These are phyloP conservation scores for Zosterops pallidus DNA, from an alignment of 2,113 vertebrate genomes.

Conservation along the genomic window DNA sequence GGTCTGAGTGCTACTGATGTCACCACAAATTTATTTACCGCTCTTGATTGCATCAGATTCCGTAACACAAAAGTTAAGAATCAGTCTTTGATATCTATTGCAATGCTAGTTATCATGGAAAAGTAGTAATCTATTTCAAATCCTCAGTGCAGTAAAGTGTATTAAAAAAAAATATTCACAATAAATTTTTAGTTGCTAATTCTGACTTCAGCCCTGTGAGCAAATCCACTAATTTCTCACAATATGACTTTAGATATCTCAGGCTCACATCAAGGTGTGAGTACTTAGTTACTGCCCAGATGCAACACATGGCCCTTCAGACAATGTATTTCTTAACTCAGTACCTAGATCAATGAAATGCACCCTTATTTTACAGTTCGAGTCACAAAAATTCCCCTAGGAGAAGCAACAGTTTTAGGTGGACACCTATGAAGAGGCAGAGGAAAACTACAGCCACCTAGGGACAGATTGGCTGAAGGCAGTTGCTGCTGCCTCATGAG, in stretches of 20 bases:
- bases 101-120: neutral
- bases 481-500: neutral
- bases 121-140: neutral
- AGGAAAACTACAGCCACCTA: neutral
- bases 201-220: neutral
- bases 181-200: neutral
- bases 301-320: neutral
- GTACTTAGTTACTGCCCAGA: neutral
- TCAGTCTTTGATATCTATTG: neutral
- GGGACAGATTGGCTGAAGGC: neutral
- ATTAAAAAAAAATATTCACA: neutral
- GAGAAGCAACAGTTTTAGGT: neutral
- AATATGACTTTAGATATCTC: neutral
- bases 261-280: neutral
- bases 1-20: accelerated
- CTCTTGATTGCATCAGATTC: neutral
- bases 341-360: neutral
- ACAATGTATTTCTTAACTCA: neutral
- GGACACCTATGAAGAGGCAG: accelerated
- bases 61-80: neutral
- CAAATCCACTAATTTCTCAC: neutral
- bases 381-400: neutral
- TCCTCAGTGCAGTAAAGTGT: accelerated
- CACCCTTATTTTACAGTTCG: neutral
- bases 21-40: neutral